Conservation (phyloP, 2,888 invertebrate genomes). For the Hirudinaria manillensis region DNA sequence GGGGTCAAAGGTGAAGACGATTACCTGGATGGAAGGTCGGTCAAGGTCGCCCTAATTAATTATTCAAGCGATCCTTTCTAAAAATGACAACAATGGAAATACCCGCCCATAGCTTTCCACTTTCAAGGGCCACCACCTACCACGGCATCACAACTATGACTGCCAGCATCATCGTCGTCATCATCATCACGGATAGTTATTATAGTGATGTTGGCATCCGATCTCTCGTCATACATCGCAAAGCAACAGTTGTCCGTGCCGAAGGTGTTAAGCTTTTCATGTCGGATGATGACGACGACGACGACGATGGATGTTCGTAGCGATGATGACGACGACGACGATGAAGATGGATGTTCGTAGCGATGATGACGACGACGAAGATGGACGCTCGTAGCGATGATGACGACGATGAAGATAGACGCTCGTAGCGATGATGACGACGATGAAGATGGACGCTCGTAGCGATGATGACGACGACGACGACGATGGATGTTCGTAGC, state of each 20-base stretch:
- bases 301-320: not conserved
- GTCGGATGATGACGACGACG: not conserved
- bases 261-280: too few relatives aligned
- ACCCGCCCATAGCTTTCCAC: not conserved
- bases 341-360: not conserved
- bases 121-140: not conserved
- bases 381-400: not conserved
- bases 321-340: not conserved
- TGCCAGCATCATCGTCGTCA: not conserved
- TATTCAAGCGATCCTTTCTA: too few relatives aligned
- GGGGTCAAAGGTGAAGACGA: too few relatives aligned
- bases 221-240: not conserved
- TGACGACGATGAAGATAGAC: too few relatives aligned
- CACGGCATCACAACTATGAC: not conserved
- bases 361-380: not conserved
- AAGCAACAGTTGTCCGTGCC: too few relatives aligned
- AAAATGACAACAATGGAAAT: slow-evolving; percentile 2
- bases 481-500: not conserved
- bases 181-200: not conserved
- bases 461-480: not conserved
- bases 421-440: too few relatives aligned
- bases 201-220: not conserved
- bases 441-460: too few relatives aligned
- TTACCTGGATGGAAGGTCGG: not conserved
- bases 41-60: too few relatives aligned